These are phyloP conservation scores for Sinocyclocheilus grahami DNA, from an alignment of 2,113 vertebrate species.

Conservation along the genomic window DNA sequence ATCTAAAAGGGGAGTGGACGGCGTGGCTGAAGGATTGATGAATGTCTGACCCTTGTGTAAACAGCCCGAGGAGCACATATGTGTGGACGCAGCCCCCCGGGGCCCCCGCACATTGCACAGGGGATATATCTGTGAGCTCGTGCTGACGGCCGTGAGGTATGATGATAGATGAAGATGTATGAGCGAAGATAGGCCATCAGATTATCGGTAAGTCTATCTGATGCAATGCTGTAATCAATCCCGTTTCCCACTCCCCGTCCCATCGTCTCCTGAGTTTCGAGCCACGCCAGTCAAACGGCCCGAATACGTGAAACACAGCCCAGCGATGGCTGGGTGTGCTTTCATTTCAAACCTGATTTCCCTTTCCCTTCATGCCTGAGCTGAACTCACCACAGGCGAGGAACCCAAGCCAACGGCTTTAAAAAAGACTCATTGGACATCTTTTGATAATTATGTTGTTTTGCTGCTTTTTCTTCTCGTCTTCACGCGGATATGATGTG, in stretches of 20 bases:
- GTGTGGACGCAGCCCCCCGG: slow-evolving; percentile 52
- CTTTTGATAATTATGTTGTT: slow-evolving; percentile 69
- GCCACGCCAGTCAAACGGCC: no score
- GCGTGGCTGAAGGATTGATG: slow-evolving; percentile 54
- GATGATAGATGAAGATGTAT: slow-evolving; percentile 80
- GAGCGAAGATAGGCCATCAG: slow-evolving; percentile 74
- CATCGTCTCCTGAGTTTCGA: background rate
- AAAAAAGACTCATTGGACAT: slow-evolving; percentile 59
- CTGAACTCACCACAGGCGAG: slow-evolving; percentile 48
- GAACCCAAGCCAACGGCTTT: slow-evolving; percentile 38
- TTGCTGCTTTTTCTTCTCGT: slow-evolving; percentile 23
- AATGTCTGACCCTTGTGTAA: slow-evolving; percentile 58
- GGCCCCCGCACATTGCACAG: slow-evolving; percentile 52
- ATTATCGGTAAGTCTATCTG: slow-evolving; percentile 74
- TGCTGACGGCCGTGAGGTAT: slow-evolving; percentile 66
- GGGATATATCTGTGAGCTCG: slow-evolving; percentile 55
- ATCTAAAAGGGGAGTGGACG: slow-evolving; percentile 12
- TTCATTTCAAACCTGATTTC: slow-evolving; percentile 25
- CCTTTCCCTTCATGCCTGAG: slow-evolving; percentile 18
- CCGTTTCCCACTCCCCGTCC: slow-evolving; percentile 26
- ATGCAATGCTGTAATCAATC: slow-evolving; percentile 75
- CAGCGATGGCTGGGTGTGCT: background rate
- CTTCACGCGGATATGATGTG: slow-evolving; percentile 51
- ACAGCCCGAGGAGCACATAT: slow-evolving; percentile 53
- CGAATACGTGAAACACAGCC: no score